These are phyloP conservation scores for Sebastes steindachneri DNA, from an alignment of 2,797 vertebrate genomes.

Conservation along the genomic window DNA sequence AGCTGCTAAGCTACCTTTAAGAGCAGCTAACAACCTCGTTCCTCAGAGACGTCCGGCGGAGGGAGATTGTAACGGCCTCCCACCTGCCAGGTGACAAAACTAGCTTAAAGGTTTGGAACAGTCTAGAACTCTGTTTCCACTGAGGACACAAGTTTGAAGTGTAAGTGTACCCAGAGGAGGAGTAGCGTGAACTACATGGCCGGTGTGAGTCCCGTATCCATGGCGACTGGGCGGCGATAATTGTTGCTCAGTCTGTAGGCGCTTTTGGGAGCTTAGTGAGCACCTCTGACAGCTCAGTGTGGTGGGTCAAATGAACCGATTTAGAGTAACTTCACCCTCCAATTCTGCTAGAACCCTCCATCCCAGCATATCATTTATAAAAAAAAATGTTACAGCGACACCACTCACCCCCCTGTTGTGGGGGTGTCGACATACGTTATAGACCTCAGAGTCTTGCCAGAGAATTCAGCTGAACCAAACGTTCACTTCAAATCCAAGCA, in stretches of 20 bases:
- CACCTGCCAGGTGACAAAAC: not conserved
- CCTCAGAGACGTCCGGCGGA: too few relatives aligned
- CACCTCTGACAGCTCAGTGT: conserved; percentile 24
- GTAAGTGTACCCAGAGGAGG: conserved; percentile 6
- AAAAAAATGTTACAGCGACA: not conserved
- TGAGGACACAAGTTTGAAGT: not conserved
- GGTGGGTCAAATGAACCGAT: not conserved
- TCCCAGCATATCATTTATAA: not conserved
- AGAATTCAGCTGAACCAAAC: too few relatives aligned
- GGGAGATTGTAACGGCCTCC: too few relatives aligned
- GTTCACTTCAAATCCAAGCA: too few relatives aligned
- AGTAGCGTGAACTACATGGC: not conserved
- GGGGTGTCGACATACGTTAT: too few relatives aligned
- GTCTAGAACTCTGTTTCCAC: not conserved
- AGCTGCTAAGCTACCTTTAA: not conserved
- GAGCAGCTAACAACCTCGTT: too few relatives aligned
- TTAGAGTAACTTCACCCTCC: not conserved
- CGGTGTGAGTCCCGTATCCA: conserved; percentile 15
- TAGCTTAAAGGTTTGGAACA: not conserved
- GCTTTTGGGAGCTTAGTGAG: not conserved
- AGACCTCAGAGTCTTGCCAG: too few relatives aligned
- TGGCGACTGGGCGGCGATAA: not conserved
- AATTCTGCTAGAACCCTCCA: not conserved
- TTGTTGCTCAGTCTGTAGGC: not conserved
- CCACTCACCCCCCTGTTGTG: too few relatives aligned